Evolutionary conservation across 1,140 invertebrate genomes (phyloP).

Genomic region (Lineus longissimus): DNA sequence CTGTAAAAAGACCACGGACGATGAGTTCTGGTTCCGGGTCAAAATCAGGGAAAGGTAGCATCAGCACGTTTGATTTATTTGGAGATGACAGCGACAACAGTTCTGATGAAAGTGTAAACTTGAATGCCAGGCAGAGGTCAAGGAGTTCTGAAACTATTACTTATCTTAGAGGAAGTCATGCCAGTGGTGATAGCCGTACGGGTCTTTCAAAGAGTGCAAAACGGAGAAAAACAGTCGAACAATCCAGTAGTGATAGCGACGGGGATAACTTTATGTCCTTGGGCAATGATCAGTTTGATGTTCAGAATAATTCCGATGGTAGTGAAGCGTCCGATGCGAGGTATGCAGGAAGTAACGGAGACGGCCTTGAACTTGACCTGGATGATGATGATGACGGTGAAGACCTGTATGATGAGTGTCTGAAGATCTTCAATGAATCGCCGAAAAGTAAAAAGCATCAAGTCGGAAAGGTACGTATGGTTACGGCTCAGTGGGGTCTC

Average conservation of each 20-base stretch:
- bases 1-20: not conserved
- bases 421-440: conserved; percentile 67
- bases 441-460: conserved; percentile 18
- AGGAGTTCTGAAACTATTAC: not conserved
- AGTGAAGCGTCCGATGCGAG: not conserved
- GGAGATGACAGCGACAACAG: conserved; percentile 28
- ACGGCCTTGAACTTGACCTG: not conserved
- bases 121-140: conserved; percentile 10
- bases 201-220: not conserved
- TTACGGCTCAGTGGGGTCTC: not conserved
- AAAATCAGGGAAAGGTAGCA: not conserved
- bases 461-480: conserved; percentile 7
- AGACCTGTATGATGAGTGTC: conserved; percentile 67
- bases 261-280: not conserved
- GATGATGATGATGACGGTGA: conserved; percentile 28
- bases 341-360: not conserved
- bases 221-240: not conserved
- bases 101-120: too few relatives aligned
- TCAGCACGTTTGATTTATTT: conserved; percentile 28
- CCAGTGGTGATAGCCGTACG: not conserved
- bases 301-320: too few relatives aligned
- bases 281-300: too few relatives aligned
- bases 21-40: not conserved
- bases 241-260: conserved; percentile 6
- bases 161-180: not conserved